These are phyloP conservation scores for Formica aserva DNA, from an alignment of 2,888 invertebrate genomes.

Conservation along the genomic window DNA sequence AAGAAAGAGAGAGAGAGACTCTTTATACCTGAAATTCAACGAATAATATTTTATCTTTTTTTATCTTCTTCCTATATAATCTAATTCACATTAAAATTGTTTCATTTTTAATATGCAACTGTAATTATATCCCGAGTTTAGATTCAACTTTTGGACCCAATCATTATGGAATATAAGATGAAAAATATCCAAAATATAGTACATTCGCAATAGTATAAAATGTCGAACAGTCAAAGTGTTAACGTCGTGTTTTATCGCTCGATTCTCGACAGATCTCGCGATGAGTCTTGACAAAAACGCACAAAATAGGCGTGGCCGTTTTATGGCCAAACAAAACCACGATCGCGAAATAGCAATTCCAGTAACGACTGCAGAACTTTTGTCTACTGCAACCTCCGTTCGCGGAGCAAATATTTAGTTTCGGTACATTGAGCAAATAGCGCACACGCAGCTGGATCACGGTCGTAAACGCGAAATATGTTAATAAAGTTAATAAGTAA, in stretches of 20 bases:
- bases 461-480: background rate
- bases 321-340: background rate
- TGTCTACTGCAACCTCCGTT: background rate
- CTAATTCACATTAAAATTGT: background rate
- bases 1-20: background rate
- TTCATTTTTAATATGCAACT: background rate
- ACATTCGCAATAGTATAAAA: background rate
- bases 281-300: background rate
- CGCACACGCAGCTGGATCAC: background rate
- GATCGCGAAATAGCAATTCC: background rate
- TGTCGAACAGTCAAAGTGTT: background rate
- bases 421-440: conserved; percentile 45
- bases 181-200: background rate
- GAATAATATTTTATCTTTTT: background rate
- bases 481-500: background rate
- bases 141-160: background rate
- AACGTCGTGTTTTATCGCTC: background rate
- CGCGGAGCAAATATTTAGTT: conserved; percentile 20
- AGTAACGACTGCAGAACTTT: background rate
- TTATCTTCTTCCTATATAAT: background rate
- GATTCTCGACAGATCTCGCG: background rate
- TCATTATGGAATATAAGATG: background rate
- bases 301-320: background rate
- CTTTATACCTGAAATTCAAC: background rate
- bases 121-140: background rate